Base-by-base conservation (phyloP, 2,888 invertebrate genomes). In the Charanyca ferruginea region DNA sequence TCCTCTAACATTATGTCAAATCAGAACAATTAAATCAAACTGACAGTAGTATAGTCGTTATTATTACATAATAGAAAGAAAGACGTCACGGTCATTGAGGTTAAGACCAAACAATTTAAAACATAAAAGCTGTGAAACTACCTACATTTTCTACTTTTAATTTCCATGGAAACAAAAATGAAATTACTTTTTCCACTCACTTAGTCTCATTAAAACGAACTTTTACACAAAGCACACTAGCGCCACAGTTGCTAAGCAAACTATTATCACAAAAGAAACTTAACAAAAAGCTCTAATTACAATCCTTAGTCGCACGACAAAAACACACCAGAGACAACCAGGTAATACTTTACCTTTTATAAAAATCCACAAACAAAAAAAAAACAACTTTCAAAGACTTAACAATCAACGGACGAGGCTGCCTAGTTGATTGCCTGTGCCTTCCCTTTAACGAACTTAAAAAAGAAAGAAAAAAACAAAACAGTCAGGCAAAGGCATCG, bases 391-490 rank as follows among this genome's bases (percentile, higher is more conserved):
- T 80, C 78, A 81, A 81, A 81, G 82, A 81, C 82, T 81, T 65
- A 78, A 78, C 82, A 81, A 81, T 81, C 81, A 81, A 73, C 80
- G 61, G 62, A 73, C 75, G 75, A 78, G 66, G 80, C 82, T 77
- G 77, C 79, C 78, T 76, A 79, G 82, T 82, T 87, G 87, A 87
- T 87, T 87, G 87, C 79, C 82, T 76, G 76, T 63, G 77, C 81
- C 76, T 77, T 73, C 79, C 77, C 79, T 82, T 77, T 87, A 87
- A 87, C 87, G 87, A 87, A 87, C 86, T 86, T 85, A 84, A 87
- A 87, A 87, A 85, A 85, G 73, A 69, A 70, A 49, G 64, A 47
- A 76, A 83, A 83, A 83, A 86, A 82, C 77, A 83, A 85, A 85
- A 83, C 77, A 78, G 62, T 69, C 72, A 71, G 51, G 75, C 79